Evolutionary conservation across 2,113 vertebrate genomes (phyloP), one percentile per base, ranked within the genome.

Genomic region (Thinocorus orbignyianus): DNA sequence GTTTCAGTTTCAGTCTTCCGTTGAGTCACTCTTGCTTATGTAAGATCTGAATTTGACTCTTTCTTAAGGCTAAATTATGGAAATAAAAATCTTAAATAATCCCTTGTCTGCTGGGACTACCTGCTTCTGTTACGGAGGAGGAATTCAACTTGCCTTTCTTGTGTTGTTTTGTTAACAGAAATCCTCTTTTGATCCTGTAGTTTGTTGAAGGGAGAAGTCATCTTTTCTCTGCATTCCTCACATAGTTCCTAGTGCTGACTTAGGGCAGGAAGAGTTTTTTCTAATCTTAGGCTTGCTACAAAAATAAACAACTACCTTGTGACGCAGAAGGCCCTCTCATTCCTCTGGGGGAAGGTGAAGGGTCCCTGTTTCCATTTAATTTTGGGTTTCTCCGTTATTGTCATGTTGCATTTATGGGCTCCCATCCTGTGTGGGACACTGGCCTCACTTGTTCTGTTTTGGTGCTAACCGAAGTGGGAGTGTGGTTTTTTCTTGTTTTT

Each of bases 21-120:
- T 95, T 96, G 94, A 96, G 88, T 97, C 94, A 92, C 73, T 93
- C 2, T 2, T 95, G 51, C 94, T 96, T 97, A 97, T 93, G 41
- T 94, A 93, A 94, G 62, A 26, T 60, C 79, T 97, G 91, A 85
- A 91, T 94, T 83, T 91, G 66, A 81, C 87, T 91, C 57, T 86
- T 49, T 82, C 92, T 94, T 49, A 70, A 93, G 83, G 54, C 83
- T 91, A 57, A 20, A 22, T 81, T 76, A 91, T 94, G 91, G 95
- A 97, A 97, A 92, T 92, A 26, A 88, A 93, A 90, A 58, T 91
- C 42, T 89, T 79, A 87, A 97, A 77, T 94, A 96, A 91, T 88
- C 77, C n/a, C 54, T 48, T 92, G 46, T 94, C 54, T 95, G 19
- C 83, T 85, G 70, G 66, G 88, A 76, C 86, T 89, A 74, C 51